Base-by-base conservation (phyloP, 1,140 invertebrate genomes). In the Teleogryllus occipitalis region DNA sequence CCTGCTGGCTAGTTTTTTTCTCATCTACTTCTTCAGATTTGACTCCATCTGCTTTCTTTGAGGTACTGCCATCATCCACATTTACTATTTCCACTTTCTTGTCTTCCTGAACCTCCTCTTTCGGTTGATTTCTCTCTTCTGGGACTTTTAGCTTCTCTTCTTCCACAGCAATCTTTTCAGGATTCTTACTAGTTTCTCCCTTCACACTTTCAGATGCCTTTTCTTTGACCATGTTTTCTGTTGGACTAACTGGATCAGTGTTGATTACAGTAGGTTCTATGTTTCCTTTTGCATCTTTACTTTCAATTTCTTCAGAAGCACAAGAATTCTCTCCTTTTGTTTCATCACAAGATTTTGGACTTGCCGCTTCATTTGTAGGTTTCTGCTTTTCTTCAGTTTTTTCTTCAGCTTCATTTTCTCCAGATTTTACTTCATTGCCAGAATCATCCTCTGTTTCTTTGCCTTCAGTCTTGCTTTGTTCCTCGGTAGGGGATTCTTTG, bases 371-470 rank as follows among this genome's bases (percentile, higher is more conserved):
- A 75, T 83, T 81, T 77, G 81, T 78, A 73, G 73, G 77, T 74
- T 82, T 82, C 80, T 84, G 80, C 15, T 83, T 81, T 77, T 87
- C 84, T 79, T 87, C 86, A 21, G 86, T 83, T 79, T 83, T 81
- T 77, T 87, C 84, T 79, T 87, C 86, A 21, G 86, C 84, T 79
- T 80, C 74, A 78, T 65, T 77, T 74, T 84, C 81, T 46, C 80
- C 80, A 81, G 83, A 80, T 65, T 80, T 47, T 46, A 47, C 49
- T 80, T 81, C 78, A 48, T 72, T 72, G 22, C 80, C 54, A 8
- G 18, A 47, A 21, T 54, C n/a, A n/a, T 77, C 48, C 15, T 21
- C 76, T 48, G 10, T 15, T n/a, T n/a, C 10, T 7, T 10, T 48
- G 8, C 18, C 39, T 18, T 47, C 48, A 18, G 14, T 54, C 2